Evolutionary conservation across 2,888 invertebrate genomes (phyloP), one percentile per base, ranked within the genome.

Genomic region (Serripes groenlandicus): DNA sequence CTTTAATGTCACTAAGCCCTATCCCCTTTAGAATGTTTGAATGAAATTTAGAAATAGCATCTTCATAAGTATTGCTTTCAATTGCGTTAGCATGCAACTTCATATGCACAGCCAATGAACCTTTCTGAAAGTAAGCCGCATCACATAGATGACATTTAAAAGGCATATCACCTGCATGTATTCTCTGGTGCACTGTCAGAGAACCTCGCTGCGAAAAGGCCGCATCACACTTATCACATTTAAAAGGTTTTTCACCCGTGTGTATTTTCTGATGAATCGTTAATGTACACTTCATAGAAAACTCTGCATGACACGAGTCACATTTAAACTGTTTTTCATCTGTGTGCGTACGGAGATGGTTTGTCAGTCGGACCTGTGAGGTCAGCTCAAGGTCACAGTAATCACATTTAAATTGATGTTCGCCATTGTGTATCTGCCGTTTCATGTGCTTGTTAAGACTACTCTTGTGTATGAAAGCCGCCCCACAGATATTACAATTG

Each of bases 371-470:
- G 32, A 34, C 23, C 26, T 64, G 18, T 35, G 64, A 64, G 23
- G 64, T 35, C n/a, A 64, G 64, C 37, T 64, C 64, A 34, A 64
- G 64, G 37, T 64, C 64, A 23, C 64, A 64, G n/a, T 35, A 64
- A n/a, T 35, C 15, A 37, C 64, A 52, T 69, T 49, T 69, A 11
- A 28, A 52, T 5, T 15, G 49, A 49, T 28, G 30, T 42, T 49
- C 28, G 21, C 49, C 49, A 30, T 58, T 35, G n/a, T 72, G 70
- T n/a, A 70, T 54, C 32, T 54, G 32, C n/a, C 30, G 28, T 28
- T 70, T 70, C 70, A 70, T 70, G 54, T 70, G 70, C 11, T 54
- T 32, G n/a, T 30, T 54, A 0, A 70, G 70, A 23, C 54, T 52
- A n/a, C 32, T 32, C n/a, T 54, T 70, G 18, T 70, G 52, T 5